Evolutionary conservation across 2,888 invertebrate species (phyloP).

Genomic region (Trisateles emortualis): DNA sequence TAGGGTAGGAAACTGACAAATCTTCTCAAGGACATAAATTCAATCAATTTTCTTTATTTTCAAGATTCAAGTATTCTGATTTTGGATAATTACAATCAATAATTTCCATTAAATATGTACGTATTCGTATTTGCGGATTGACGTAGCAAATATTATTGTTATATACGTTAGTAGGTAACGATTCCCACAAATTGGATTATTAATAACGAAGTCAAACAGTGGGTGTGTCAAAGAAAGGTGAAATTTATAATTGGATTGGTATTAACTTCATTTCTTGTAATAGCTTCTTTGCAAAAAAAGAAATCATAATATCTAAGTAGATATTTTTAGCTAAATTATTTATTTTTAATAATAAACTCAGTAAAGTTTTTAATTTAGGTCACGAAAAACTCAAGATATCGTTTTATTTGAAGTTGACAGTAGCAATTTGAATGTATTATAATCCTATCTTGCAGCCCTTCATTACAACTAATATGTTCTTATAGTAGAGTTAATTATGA

Average conservation of each 20-base stretch:
- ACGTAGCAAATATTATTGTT: constrained; percentile 22
- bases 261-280: not conserved
- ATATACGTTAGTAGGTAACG: constrained; percentile 17
- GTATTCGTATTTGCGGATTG: constrained; percentile 23
- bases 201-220: constrained; percentile 21
- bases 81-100: constrained; percentile 31
- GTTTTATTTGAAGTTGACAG: too few species aligned
- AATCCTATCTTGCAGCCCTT: too few species aligned
- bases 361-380: too few species aligned
- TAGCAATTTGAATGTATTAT: too few species aligned
- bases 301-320: not conserved
- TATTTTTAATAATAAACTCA: too few species aligned
- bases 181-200: constrained; percentile 32
- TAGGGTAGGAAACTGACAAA: constrained; percentile 1
- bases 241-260: constrained; percentile 11
- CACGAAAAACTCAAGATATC: too few species aligned
- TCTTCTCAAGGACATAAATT: constrained; percentile 31
- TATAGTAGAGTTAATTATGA: not conserved
- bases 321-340: not conserved
- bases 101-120: constrained; percentile 19
- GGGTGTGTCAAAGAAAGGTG: constrained; percentile 3
- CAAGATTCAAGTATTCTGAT: constrained; percentile 41
- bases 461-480: too few species aligned
- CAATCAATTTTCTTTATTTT: constrained; percentile 36
- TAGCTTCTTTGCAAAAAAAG: not conserved